Percentiles rank a stretch among this genome's conserved stretches.
These are phyloP conservation scores for Clepsis dumicolana DNA, from an alignment of 2,888 invertebrate genomes.

Conservation along the genomic window DNA sequence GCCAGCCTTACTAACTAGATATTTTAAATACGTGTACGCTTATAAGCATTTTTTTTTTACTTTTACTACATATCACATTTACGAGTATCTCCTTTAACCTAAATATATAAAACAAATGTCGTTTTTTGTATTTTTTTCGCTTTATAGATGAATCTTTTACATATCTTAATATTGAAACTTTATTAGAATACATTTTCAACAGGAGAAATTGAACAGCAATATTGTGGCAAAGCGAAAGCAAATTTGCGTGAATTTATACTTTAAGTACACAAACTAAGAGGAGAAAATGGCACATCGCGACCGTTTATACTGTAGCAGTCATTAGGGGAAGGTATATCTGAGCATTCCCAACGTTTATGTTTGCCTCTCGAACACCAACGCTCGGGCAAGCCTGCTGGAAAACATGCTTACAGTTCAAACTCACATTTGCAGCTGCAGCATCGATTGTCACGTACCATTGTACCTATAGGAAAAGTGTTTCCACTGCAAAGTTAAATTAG, in stretches of 20 bases:
- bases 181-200: conserved; percentile 19
- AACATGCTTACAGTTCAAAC: too few species aligned
- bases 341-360: background rate
- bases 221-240: conserved; percentile 20
- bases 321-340: background rate
- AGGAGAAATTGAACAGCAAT: conserved; percentile 38
- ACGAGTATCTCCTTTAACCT: conserved; percentile 77
- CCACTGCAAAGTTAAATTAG: background rate
- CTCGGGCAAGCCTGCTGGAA: too few species aligned
- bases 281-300: conserved; percentile 22
- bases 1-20: conserved; percentile 65
- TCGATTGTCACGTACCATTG: background rate
- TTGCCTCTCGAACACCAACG: too few species aligned
- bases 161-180: conserved; percentile 22
- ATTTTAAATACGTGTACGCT: conserved; percentile 61
- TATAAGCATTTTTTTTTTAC: conserved; percentile 61
- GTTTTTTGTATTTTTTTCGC: conserved; percentile 59
- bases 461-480: background rate
- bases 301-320: background rate
- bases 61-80: conserved; percentile 80
- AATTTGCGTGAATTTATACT: conserved; percentile 55
- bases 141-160: conserved; percentile 10
- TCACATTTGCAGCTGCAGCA: background rate
- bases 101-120: conserved; percentile 64
- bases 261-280: conserved; percentile 58